These are phyloP conservation scores for Dione vanillae DNA, from an alignment of 2,888 invertebrate genomes.

Conservation along the genomic window DNA sequence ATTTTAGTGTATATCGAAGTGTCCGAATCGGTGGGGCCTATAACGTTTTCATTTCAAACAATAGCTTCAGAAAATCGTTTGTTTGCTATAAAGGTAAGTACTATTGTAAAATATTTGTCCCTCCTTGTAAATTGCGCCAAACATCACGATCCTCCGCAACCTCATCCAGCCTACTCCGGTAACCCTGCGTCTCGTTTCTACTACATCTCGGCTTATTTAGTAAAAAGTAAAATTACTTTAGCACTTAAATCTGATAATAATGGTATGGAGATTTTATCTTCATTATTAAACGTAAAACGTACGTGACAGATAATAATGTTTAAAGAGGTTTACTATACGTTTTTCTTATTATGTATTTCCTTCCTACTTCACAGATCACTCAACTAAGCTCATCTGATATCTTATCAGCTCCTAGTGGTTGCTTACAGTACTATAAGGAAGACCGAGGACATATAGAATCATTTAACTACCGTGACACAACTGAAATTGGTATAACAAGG, in stretches of 20 bases:
- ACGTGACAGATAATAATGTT: slow-evolving; percentile 6
- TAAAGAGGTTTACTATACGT: neutral
- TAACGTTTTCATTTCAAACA: slow-evolving; percentile 87
- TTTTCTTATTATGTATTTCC: neutral
- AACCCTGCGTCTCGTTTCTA: too few relatives aligned
- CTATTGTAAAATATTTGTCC: too few relatives aligned
- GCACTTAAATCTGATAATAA: too few relatives aligned
- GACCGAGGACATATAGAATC: slow-evolving; percentile 86
- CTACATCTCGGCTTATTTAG: too few relatives aligned
- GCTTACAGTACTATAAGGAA: slow-evolving; percentile 87
- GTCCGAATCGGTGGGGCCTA: slow-evolving; percentile 84
- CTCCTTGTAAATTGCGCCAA: too few relatives aligned
- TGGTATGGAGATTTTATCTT: neutral
- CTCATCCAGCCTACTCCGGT: too few relatives aligned
- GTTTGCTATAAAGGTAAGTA: slow-evolving; percentile 86
- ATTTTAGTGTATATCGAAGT: slow-evolving; percentile 89
- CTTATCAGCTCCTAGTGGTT: slow-evolving; percentile 81
- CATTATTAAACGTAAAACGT: neutral
- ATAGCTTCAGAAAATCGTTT: slow-evolving; percentile 81
- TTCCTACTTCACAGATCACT: slow-evolving; percentile 57
- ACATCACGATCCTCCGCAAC: too few relatives aligned
- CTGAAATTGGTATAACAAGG: slow-evolving; percentile 81
- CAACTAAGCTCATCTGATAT: slow-evolving; percentile 69
- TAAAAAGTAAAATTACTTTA: too few relatives aligned
- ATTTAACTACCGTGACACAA: slow-evolving; percentile 87